Evolutionary conservation across 2,113 vertebrate species (phyloP).

Genomic region (Calidris pygmaea): DNA sequence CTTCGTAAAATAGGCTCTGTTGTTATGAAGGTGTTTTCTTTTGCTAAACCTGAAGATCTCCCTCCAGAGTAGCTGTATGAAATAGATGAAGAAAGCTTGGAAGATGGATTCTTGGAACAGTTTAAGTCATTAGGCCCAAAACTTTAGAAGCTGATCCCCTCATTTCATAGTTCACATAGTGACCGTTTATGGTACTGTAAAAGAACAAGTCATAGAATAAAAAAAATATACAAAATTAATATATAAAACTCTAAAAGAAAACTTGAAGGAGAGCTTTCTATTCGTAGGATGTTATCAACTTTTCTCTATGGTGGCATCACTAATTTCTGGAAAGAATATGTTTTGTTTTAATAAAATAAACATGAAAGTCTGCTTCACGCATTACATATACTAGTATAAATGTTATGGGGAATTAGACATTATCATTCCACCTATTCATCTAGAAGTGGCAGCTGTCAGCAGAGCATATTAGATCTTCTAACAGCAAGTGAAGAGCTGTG

Average conservation of each 20-base stretch:
- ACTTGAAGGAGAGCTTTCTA: neutral
- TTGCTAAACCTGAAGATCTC: neutral
- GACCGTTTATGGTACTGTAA: neutral
- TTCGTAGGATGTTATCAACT: neutral
- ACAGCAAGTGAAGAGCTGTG: slow-evolving; percentile 18
- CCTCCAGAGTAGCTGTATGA: neutral
- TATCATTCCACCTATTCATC: neutral
- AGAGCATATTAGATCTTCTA: neutral
- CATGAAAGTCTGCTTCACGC: neutral
- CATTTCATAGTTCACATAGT: neutral
- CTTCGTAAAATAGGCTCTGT: neutral
- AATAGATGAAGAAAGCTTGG: neutral
- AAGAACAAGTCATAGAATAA: neutral
- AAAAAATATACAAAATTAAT: neutral
- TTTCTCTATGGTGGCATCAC: neutral
- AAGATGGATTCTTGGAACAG: neutral
- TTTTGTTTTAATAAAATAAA: neutral
- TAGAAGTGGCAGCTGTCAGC: neutral
- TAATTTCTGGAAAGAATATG: neutral
- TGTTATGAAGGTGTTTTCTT: neutral
- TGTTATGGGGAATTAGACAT: neutral
- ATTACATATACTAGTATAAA: neutral
- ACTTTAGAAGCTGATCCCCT: neutral
- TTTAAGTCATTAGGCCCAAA: neutral
- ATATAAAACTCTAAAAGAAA: neutral